Evolutionary conservation across 2,797 vertebrate genomes (phyloP).

Genomic region (Gymnoscopelus microlampas): DNA sequence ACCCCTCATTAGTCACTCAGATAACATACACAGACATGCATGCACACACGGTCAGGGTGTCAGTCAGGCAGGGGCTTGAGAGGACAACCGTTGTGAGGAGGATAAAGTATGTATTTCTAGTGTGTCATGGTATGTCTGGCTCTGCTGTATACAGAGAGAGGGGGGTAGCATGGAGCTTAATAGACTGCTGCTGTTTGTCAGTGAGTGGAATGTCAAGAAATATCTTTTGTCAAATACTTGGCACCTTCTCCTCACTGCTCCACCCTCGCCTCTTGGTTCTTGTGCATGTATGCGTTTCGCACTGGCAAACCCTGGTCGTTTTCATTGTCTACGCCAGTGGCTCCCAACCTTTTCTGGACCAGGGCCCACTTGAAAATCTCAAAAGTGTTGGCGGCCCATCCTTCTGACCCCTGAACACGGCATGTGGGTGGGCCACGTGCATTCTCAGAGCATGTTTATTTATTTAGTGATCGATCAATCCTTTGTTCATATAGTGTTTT

Average conservation of each 20-base stretch:
- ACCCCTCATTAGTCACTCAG: not conserved
- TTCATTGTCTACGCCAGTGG: too few relatives aligned
- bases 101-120: conserved; percentile 56
- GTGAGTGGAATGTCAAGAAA: conserved; percentile 6
- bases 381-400: too few relatives aligned
- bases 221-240: not conserved
- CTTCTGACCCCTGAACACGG: too few relatives aligned
- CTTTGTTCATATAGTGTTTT: too few relatives aligned
- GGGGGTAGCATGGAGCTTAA: conserved; percentile 34
- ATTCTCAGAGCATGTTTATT: too few relatives aligned
- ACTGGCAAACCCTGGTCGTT: too few relatives aligned
- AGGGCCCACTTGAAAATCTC: too few relatives aligned
- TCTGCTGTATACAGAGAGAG: conserved; percentile 26
- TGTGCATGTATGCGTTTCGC: not conserved
- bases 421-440: too few relatives aligned
- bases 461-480: too few relatives aligned
- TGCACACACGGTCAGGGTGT: not conserved
- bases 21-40: not conserved
- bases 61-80: conserved; percentile 26
- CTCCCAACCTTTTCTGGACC: too few relatives aligned
- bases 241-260: not conserved
- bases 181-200: conserved; percentile 28
- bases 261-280: not conserved
- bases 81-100: conserved; percentile 37
- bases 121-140: conserved; percentile 30